A percentile compares a stretch with the other conserved stretches of the same genome.
phyloP scores from a whole-genome alignment of 2,888 invertebrate genomes.

The Epinotia brunnichana region DNA sequence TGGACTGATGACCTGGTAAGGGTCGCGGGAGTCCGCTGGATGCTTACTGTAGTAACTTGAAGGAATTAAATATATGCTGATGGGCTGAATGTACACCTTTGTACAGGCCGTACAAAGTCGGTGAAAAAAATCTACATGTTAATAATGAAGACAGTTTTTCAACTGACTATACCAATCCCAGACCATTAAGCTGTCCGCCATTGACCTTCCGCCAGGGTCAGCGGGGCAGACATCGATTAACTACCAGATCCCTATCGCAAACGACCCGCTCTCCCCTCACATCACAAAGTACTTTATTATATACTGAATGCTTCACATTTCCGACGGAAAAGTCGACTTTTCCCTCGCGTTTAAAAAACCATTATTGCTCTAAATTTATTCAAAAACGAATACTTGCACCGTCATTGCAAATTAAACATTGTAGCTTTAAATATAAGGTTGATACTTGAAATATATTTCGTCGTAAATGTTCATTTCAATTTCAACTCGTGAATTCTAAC shows the following conservation, averaged over 20 bases:
- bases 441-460: background rate
- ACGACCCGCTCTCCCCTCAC: background rate
- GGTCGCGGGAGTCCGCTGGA: too few relatives aligned
- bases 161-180: background rate
- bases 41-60: too few relatives aligned
- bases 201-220: constrained; percentile 18
- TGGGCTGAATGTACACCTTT: too few relatives aligned
- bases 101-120: too few relatives aligned
- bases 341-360: constrained; percentile 17
- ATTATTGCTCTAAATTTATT: background rate
- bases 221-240: constrained; percentile 11
- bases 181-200: background rate
- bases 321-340: background rate
- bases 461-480: background rate
- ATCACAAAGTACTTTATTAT: too few relatives aligned
- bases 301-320: too few relatives aligned
- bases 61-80: too few relatives aligned
- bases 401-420: background rate
- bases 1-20: too few relatives aligned
- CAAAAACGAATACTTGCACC: background rate
- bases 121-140: too few relatives aligned
- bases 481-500: constrained; percentile 1
- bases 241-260: constrained; percentile 9
- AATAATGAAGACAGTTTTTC: background rate
- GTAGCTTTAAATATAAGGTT: background rate